Conservation (phyloP, 37 sponge, comb jelly and placozoan species). For the Haliclona indistincta region DNA sequence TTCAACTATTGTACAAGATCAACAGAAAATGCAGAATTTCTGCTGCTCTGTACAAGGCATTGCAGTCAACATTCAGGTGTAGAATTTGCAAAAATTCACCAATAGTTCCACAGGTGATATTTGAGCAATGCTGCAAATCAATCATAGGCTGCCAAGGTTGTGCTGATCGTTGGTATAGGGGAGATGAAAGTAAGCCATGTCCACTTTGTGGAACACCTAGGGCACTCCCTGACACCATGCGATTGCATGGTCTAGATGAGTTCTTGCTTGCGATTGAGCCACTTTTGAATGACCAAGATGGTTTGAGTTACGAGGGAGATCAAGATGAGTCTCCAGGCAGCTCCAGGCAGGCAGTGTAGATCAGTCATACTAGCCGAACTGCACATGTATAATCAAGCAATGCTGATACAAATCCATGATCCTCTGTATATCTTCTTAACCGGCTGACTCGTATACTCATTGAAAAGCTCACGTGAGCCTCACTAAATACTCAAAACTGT, state of each 20-base stretch:
- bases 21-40: not conserved
- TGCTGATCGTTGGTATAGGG: conserved; percentile 38
- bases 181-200: conserved; percentile 10
- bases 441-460: no score
- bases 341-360: no score
- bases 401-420: no score
- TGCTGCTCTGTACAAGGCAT: not conserved
- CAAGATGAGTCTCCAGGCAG: no score
- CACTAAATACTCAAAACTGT: no score
- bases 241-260: conserved; percentile 41
- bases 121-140: conserved; percentile 34
- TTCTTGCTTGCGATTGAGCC: conserved; percentile 14
- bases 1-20: not conserved
- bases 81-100: conserved; percentile 37
- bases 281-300: not conserved
- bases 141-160: conserved; percentile 46
- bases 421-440: no score
- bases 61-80: conserved; percentile 33
- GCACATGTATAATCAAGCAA: no score
- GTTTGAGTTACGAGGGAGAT: no score
- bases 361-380: no score
- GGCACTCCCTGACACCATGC: conserved; percentile 17
- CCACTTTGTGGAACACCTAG: conserved; percentile 26
- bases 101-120: conserved; percentile 17
- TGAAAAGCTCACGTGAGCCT: no score